These are phyloP conservation scores for Caloenas nicobarica DNA, from an alignment of 2,113 vertebrate genomes.

Conservation along the genomic window DNA sequence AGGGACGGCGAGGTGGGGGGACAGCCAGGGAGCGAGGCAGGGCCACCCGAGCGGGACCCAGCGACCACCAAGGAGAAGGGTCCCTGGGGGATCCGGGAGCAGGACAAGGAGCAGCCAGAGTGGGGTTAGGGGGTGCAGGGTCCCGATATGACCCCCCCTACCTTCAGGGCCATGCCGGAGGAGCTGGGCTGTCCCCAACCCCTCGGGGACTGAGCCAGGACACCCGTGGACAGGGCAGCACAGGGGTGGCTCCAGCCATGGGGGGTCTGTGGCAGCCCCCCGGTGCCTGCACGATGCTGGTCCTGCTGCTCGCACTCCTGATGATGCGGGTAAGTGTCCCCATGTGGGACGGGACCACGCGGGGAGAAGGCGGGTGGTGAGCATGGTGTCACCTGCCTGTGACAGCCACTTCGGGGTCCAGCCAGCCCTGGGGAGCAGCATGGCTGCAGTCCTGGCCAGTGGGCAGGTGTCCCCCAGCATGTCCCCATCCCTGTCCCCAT, in stretches of 20 bases:
- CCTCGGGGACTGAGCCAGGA: not conserved
- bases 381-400: not conserved
- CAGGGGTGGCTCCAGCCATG: not conserved
- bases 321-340: conserved; percentile 1
- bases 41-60: not conserved
- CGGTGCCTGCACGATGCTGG: not conserved
- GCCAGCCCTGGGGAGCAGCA: not conserved
- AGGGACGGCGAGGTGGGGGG: not conserved
- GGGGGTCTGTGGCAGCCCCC: not conserved
- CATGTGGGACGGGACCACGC: fast-evolving
- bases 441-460: not conserved
- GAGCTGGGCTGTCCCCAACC: not conserved
- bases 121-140: not conserved
- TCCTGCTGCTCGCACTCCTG: not conserved
- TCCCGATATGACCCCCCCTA: not conserved
- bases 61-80: not conserved
- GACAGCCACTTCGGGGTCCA: fast-evolving
- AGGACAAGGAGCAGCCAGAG: not conserved
- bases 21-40: not conserved
- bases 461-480: not conserved
- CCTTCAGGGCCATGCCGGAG: not conserved
- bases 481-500: not conserved
- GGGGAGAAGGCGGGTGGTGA: not conserved
- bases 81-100: not conserved
- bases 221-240: fast-evolving